A percentile compares a stretch with the other conserved stretches of the same genome.
Evolutionary conservation across 2,888 invertebrate species (phyloP).

Genomic region (Protodeltote pygarga): DNA sequence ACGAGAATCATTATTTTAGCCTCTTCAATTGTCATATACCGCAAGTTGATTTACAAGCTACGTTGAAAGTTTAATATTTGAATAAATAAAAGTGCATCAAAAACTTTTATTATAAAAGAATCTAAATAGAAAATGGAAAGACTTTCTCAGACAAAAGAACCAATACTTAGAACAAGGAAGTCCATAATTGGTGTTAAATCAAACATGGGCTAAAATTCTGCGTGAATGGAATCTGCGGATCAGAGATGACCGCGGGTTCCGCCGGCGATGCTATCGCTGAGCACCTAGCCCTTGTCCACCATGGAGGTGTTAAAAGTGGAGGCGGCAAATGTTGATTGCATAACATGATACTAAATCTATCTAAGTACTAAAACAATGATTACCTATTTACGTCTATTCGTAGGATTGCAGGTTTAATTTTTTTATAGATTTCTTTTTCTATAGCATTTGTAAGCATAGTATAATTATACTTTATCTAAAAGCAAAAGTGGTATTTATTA

Average conservation of each 20-base stretch:
- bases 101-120: constrained; percentile 28
- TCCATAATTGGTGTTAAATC: constrained; percentile 86
- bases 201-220: constrained; percentile 84
- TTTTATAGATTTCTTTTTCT: no score
- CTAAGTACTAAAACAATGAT: no score
- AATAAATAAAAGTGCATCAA: no score
- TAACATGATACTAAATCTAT: not conserved
- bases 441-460: no score
- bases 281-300: constrained; percentile 75
- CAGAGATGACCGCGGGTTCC: constrained; percentile 84
- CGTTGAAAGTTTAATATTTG: no score
- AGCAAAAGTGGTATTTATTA: no score
- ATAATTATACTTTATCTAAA: no score
- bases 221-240: constrained; percentile 85
- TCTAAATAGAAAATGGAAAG: constrained; percentile 34
- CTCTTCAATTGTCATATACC: no score
- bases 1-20: no score
- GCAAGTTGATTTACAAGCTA: no score
- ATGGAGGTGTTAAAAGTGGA: constrained; percentile 32
- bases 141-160: constrained; percentile 44
- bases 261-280: constrained; percentile 77
- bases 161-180: constrained; percentile 76
- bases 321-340: constrained; percentile 24
- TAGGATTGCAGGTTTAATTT: no score
- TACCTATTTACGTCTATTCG: no score